Base-by-base conservation (phyloP, 2,888 invertebrate species). In the Ichneumoninae sp. region DNA sequence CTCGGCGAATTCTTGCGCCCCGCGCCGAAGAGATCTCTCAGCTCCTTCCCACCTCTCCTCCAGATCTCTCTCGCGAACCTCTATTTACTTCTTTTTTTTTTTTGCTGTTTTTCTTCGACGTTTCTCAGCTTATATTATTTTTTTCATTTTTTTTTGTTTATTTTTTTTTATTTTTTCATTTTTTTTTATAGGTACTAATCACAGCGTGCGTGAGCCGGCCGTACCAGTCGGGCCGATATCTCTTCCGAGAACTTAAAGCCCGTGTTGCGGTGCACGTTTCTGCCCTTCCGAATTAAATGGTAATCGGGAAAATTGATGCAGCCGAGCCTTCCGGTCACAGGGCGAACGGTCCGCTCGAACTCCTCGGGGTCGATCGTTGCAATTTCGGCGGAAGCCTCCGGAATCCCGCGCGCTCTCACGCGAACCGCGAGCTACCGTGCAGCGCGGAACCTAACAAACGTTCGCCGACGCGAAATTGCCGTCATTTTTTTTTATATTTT, bases 271-370 rank as follows among this genome's bases (percentile, higher is more conserved):
- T 84, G 69, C 19, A 10, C 10, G 6, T 52, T 63, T 40, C 47
- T 33, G 30, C 70, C 33, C 54, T 85, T 63, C 68, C 60, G 80
- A 85, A 83, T 85, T 73, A 74, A 85, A 83, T 83, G 83, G 83
- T 85, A 83, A 83, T 85, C 73, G 65, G 68, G 76, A 54, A 80
- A 85, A 85, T 80, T 69, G 85, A 82, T 83, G 82, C 76, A 63
- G 54, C 71, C 16, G 50, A 80, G 79, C 80, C 82, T 83, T 83
- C 79, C 83, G 82, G 68, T 76, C 44, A 80, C 65, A 66, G 57
- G 69, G 36, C 50, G 10, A 44, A 19, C 10, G 65, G 65, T 16
- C 44, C 50, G 10, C 52, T 60, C 52, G 44, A 19, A 22, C 30
- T 63, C 44, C 30, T 65, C 47, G 50, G 30, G 54, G 7, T 50